These are phyloP conservation scores for Zaprionus kolodkinae DNA, from an alignment of 1,140 invertebrate genomes.

Conservation along the genomic window DNA sequence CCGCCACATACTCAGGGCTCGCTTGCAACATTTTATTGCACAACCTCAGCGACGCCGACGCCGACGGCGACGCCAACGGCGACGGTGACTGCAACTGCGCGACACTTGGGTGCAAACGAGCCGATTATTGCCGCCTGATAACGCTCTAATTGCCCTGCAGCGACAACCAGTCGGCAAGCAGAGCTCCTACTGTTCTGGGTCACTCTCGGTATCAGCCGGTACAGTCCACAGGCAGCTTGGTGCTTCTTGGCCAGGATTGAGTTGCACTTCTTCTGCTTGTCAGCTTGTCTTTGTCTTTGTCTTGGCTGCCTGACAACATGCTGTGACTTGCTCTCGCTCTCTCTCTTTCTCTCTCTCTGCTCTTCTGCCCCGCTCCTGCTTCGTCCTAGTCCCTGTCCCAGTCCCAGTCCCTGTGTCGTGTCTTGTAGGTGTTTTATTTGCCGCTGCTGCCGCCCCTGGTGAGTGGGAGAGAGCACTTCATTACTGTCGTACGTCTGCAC, in stretches of 20 bases:
- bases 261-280: conserved; percentile 36
- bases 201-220: not conserved
- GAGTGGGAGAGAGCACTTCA: conserved; percentile 62
- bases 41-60: conserved; percentile 53
- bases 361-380: not conserved
- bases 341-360: not conserved
- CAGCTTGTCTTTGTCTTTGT: conserved; percentile 24
- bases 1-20: conserved; percentile 17
- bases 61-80: not conserved
- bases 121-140: conserved; percentile 80
- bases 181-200: conserved; percentile 68
- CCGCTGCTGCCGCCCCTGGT: conserved; percentile 6
- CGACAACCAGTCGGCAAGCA: conserved; percentile 41
- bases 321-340: conserved; percentile 39
- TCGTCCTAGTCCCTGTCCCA: conserved; percentile 4
- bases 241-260: conserved; percentile 24
- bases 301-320: conserved; percentile 42
- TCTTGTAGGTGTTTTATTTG: conserved; percentile 53
- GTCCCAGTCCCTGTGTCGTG: conserved; percentile 11
- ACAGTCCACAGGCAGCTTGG: not conserved
- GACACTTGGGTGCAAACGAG: conserved; percentile 81
- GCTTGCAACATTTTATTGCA: conserved; percentile 60
- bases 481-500: conserved; percentile 57
- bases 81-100: not conserved
- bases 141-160: conserved; percentile 79